Evolutionary conservation across 2,888 invertebrate genomes (phyloP).

Genomic region (Oligia latruncula): DNA sequence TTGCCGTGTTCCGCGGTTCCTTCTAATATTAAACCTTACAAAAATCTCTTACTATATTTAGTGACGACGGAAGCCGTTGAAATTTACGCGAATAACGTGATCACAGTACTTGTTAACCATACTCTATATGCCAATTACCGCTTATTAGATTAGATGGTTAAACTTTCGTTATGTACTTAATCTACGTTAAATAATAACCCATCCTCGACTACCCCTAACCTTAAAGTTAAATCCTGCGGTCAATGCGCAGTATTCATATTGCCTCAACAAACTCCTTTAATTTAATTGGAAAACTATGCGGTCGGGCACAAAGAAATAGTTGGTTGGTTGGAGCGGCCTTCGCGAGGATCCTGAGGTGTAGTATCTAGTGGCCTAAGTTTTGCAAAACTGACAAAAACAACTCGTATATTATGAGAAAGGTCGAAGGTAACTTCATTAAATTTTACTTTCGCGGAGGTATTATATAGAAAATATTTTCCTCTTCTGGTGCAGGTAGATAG

Average conservation of each 20-base stretch:
- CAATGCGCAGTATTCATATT: conserved; percentile 66
- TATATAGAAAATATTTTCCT: conserved; percentile 4
- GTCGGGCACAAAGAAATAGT: conserved; percentile 84
- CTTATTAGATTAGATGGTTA: conserved; percentile 74
- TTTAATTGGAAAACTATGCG: conserved; percentile 85
- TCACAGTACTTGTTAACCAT: conserved; percentile 68
- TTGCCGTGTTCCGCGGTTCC: conserved; percentile 55
- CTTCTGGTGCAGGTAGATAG: not conserved
- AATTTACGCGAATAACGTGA: conserved; percentile 78
- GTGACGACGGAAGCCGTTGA: conserved; percentile 77
- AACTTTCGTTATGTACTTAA: conserved; percentile 49
- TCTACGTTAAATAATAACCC: conserved; percentile 59
- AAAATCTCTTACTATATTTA: conserved; percentile 69
- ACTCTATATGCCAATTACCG: conserved; percentile 67
- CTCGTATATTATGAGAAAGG: conserved; percentile 46
- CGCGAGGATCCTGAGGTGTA: conserved; percentile 57
- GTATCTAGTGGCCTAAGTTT: conserved; percentile 45
- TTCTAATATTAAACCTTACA: conserved; percentile 63
- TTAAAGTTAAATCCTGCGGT: conserved; percentile 67
- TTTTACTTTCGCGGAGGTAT: conserved; percentile 25
- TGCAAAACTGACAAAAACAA: conserved; percentile 64
- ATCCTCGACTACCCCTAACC: conserved; percentile 45
- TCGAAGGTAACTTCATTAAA: conserved; percentile 39
- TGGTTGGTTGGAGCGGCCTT: conserved; percentile 69
- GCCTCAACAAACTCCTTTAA: conserved; percentile 74